phyloP scores from a whole-genome alignment of 2,113 vertebrate genomes.

The Nasalis larvatus region DNA sequence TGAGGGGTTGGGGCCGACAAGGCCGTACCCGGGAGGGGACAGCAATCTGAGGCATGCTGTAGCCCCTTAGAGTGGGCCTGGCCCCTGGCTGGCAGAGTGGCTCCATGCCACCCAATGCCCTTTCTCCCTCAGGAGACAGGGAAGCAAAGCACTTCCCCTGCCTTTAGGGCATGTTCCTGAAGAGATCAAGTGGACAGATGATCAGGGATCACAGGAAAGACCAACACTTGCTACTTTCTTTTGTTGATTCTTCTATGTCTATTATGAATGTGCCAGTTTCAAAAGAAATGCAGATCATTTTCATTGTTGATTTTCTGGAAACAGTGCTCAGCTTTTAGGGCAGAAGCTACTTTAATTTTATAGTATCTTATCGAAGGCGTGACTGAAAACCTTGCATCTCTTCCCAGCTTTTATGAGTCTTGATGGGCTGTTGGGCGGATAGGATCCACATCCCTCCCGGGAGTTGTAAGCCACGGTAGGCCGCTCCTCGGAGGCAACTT shows the following conservation, averaged over 20 bases:
- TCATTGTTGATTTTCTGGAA: neutral
- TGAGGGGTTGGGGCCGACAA: fast-evolving
- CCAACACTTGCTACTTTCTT: neutral
- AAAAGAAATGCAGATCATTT: neutral
- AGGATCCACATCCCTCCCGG: no score
- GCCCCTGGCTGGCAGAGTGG: neutral
- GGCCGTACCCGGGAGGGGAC: neutral
- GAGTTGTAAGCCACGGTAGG: fast-evolving
- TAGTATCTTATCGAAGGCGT: neutral
- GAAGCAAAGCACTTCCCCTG: neutral
- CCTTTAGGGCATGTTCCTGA: neutral
- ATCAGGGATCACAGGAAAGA: neutral
- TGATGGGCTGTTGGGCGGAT: neutral
- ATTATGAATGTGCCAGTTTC: neutral
- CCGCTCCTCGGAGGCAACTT: neutral
- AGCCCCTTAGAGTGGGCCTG: neutral
- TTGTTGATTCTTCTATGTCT: neutral
- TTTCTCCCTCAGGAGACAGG: neutral
- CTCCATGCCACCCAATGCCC: neutral
- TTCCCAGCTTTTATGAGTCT: neutral
- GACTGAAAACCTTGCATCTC: neutral
- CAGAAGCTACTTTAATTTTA: neutral
- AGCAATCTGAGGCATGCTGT: neutral
- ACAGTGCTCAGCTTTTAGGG: neutral
- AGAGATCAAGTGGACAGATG: neutral